These are phyloP conservation scores for Agrotis ipsilon DNA, from an alignment of 2,888 invertebrate species.

Conservation along the genomic window DNA sequence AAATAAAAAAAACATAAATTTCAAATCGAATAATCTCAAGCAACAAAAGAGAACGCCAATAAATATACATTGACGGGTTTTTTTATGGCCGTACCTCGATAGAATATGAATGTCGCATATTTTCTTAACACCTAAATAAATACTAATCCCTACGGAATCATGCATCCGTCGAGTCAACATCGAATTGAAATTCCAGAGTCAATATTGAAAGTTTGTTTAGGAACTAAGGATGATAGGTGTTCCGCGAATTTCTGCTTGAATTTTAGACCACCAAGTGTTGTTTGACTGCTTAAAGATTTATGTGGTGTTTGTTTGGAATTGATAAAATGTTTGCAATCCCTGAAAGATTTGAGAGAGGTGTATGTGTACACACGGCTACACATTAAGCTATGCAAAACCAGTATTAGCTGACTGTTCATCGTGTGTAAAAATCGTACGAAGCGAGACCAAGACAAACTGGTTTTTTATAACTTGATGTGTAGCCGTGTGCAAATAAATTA, in stretches of 20 bases:
- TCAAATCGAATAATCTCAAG: constrained; percentile 11
- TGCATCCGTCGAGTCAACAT: constrained; percentile 46
- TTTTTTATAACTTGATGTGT: no score
- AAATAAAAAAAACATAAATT: constrained; percentile 7
- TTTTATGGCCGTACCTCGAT: constrained; percentile 43
- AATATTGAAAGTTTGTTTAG: constrained; percentile 64
- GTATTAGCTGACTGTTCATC: no score
- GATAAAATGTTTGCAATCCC: neutral
- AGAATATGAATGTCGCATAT: constrained; percentile 55
- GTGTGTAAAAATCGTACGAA: no score
- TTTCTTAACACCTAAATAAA: constrained; percentile 64
- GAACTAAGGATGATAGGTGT: constrained; percentile 45
- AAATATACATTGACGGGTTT: constrained; percentile 50
- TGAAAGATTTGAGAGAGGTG: no score
- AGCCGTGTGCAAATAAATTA: no score
- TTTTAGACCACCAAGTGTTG: constrained; percentile 41
- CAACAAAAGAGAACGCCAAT: constrained; percentile 40
- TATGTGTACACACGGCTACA: no score
- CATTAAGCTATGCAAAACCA: no score
- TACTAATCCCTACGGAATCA: constrained; percentile 39
- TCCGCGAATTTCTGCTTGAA: constrained; percentile 56
- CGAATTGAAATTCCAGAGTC: constrained; percentile 54
- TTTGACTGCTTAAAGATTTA: constrained; percentile 7
- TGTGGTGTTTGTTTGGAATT: neutral
- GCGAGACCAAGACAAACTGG: no score